phyloP scores from a whole-genome alignment of 2,888 invertebrate genomes.

The Chromoteleia sp. region DNA sequence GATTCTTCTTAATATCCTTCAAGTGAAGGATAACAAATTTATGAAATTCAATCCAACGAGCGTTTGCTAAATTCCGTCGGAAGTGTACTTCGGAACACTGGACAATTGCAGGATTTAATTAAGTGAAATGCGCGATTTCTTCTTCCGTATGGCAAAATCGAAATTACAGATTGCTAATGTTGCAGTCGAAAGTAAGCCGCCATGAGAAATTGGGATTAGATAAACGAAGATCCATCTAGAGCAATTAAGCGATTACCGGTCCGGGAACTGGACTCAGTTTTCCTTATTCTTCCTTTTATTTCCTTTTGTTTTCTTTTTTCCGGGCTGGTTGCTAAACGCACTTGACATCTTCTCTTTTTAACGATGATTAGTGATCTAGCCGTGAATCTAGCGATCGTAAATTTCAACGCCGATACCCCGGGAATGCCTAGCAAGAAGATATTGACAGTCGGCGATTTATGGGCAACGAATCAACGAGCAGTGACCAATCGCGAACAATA shows the following conservation, averaged over 20 bases:
- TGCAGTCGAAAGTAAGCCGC: constrained; percentile 41
- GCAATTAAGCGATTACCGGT: constrained; percentile 75
- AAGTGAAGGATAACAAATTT: constrained; percentile 36
- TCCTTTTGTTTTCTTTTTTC: not conserved
- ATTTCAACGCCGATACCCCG: constrained; percentile 67
- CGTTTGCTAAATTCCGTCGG: constrained; percentile 3
- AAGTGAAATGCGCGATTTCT: constrained; percentile 67
- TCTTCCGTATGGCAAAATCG: constrained; percentile 40
- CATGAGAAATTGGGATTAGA: constrained; percentile 67
- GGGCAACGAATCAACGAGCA: constrained; percentile 53
- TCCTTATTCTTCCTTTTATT: not conserved
- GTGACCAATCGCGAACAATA: constrained; percentile 61
- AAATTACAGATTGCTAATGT: constrained; percentile 71
- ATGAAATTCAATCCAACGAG: constrained; percentile 20
- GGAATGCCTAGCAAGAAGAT: constrained; percentile 73
- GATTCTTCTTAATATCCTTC: constrained; percentile 12
- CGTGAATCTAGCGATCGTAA: constrained; percentile 70
- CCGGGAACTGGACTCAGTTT: constrained; percentile 71
- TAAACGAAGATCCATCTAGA: constrained; percentile 67
- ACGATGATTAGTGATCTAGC: constrained; percentile 59
- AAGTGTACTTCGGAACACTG: constrained; percentile 21
- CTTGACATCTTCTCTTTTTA: constrained; percentile 56
- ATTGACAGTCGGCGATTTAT: constrained; percentile 69
- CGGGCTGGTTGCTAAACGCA: constrained; percentile 45
- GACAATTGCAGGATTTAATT: constrained; percentile 65